phyloP scores from a whole-genome alignment of 2,797 vertebrate genomes.

The Vireo griseus region DNA sequence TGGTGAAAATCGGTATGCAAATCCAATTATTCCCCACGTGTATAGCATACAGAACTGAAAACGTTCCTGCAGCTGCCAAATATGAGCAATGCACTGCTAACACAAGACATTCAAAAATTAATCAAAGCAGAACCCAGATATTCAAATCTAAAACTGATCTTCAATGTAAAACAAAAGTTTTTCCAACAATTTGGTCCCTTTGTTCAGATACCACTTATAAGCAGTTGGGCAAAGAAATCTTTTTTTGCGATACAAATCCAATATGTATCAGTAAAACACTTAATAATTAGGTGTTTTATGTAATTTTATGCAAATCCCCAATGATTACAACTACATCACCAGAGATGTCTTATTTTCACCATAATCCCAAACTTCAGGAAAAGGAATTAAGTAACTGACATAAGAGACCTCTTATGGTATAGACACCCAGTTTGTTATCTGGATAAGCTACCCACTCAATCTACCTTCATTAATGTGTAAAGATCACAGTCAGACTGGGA shows the following conservation, averaged over 20 bases:
- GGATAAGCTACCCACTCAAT: background rate
- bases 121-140: background rate
- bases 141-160: background rate
- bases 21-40: background rate
- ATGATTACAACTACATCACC: background rate
- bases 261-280: background rate
- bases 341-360: background rate
- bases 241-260: background rate
- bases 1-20: constrained; percentile 20
- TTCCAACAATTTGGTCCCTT: background rate
- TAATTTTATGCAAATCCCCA: background rate
- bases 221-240: background rate
- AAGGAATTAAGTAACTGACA: background rate
- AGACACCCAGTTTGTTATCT: background rate
- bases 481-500: background rate
- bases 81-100: background rate
- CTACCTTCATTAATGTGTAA: background rate
- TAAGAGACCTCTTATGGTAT: background rate
- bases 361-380: background rate
- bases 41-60: background rate
- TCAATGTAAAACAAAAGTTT: background rate
- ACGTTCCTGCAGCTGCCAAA: background rate
- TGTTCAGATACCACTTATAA: background rate
- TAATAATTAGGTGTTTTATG: background rate
- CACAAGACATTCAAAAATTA: background rate